Percentiles rank a stretch among this genome's conserved stretches.
These are phyloP conservation scores for Platysteira castanea DNA, from an alignment of 2,113 vertebrate species.

Conservation along the genomic window DNA sequence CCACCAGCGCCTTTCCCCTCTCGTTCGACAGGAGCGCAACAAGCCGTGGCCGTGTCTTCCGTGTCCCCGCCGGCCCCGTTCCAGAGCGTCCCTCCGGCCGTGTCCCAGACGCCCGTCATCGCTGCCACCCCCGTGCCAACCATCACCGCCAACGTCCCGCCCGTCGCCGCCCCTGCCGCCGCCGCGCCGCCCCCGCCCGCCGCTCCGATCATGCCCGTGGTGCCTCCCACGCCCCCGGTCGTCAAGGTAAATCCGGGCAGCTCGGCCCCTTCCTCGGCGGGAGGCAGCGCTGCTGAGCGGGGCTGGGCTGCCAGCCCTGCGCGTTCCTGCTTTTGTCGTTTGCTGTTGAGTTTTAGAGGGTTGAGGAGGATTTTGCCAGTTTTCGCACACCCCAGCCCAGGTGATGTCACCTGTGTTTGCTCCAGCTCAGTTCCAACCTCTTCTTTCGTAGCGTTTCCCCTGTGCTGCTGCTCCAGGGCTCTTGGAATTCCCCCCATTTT, in stretches of 20 bases:
- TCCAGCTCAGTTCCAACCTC: background rate
- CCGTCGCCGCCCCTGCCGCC: conserved; percentile 68
- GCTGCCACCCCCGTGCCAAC: conserved; percentile 89
- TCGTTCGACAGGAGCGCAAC: conserved; percentile 69
- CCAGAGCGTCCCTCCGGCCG: conserved; percentile 79
- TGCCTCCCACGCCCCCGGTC: conserved; percentile 89
- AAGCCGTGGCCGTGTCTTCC: conserved; percentile 82
- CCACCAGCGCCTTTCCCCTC: background rate
- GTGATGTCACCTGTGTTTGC: background rate
- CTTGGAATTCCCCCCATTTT: background rate
- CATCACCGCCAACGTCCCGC: conserved; percentile 74
- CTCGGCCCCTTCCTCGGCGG: background rate
- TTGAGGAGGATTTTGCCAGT: background rate
- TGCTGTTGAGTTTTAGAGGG: background rate
- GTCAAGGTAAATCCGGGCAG: conserved; percentile 79
- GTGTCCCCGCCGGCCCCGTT: conserved; percentile 83
- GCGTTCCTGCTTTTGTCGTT: background rate
- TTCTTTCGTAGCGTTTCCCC: background rate
- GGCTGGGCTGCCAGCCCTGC: background rate
- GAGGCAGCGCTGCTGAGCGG: background rate
- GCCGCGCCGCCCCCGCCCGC: conserved; percentile 66
- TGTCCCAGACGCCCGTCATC: conserved; percentile 90
- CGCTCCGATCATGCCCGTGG: conserved; percentile 77
- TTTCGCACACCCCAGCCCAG: fast-evolving
- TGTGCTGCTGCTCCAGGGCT: background rate